A percentile compares a stretch with the other conserved stretches of the same genome.
Conservation (phyloP, 2,113 vertebrate species). For the Otis tarda region DNA sequence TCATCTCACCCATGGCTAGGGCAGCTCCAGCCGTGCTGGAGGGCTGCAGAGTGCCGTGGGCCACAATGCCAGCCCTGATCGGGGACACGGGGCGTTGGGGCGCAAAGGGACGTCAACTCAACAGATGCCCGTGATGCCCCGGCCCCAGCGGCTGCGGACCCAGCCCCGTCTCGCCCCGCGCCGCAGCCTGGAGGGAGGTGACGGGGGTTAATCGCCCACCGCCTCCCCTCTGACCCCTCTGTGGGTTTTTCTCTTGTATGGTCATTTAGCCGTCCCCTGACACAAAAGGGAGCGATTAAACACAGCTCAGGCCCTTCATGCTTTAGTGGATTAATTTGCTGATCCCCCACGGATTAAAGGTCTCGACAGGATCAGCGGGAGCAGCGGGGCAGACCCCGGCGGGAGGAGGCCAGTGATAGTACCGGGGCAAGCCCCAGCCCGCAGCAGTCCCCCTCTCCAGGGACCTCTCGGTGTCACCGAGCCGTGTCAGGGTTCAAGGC, state of each 20-base stretch:
- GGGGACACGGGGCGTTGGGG: background rate
- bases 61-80: background rate
- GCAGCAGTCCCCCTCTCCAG: slow-evolving; percentile 4
- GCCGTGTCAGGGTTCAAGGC: slow-evolving; percentile 59
- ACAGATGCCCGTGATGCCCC: background rate
- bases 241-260: slow-evolving; percentile 79
- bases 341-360: slow-evolving; percentile 74
- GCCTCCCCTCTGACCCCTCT: slow-evolving; percentile 78
- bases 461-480: slow-evolving; percentile 23
- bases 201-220: slow-evolving; percentile 77
- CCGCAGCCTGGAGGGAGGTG: slow-evolving; percentile 66
- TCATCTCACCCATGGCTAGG: background rate
- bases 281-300: slow-evolving; percentile 79
- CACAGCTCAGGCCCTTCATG: slow-evolving; percentile 76
- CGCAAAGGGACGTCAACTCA: background rate
- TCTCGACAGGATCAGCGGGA: slow-evolving; percentile 61
- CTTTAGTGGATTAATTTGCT: slow-evolving; percentile 78
- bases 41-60: accelerated
- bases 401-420: slow-evolving; percentile 1
- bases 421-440: background rate
- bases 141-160: background rate
- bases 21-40: background rate
- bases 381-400: slow-evolving; percentile 25
- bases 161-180: slow-evolving; percentile 36
- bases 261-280: slow-evolving; percentile 71